Evolutionary conservation across 2,888 invertebrate species (phyloP).

Genomic region (Drosophila paranaensis): DNA sequence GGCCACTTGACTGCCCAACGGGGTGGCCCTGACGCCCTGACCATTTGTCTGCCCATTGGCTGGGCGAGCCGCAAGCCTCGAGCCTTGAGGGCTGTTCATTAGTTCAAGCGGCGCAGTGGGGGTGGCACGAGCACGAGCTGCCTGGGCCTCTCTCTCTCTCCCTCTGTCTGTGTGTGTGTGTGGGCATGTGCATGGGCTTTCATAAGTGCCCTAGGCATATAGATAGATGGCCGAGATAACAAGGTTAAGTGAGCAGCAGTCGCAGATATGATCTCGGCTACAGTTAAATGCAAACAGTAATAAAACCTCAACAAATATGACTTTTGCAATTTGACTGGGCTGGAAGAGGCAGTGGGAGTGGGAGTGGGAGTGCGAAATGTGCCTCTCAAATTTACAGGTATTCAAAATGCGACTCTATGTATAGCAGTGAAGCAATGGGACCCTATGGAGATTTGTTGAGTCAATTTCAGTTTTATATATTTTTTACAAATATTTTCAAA

Average conservation of each 20-base stretch:
- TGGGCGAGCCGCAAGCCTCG: constrained; percentile 20
- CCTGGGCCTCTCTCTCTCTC: neutral
- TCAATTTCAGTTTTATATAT: too few relatives aligned
- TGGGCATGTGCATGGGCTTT: constrained; percentile 63
- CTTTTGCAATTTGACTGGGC: neutral
- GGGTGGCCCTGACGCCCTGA: constrained; percentile 32
- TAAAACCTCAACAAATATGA: constrained; percentile 4
- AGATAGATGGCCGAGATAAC: constrained; percentile 71
- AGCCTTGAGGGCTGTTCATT: constrained; percentile 50
- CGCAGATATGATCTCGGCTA: constrained; percentile 11
- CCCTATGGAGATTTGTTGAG: too few relatives aligned
- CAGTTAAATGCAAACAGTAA: constrained; percentile 32
- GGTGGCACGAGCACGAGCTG: neutral
- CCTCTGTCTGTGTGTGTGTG: constrained; percentile 28
- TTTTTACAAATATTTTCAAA: too few relatives aligned
- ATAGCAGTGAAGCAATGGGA: too few relatives aligned
- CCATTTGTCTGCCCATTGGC: constrained; percentile 74
- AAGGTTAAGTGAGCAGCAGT: constrained; percentile 52
- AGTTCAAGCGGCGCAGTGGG: constrained; percentile 20
- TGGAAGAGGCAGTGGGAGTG: neutral
- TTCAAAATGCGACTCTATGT: too few relatives aligned
- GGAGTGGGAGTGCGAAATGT: too few relatives aligned
- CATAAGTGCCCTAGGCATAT: constrained; percentile 55
- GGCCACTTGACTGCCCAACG: constrained; percentile 41
- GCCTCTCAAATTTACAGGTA: too few relatives aligned